Evolutionary conservation across 2,113 vertebrate genomes (phyloP), one percentile per base, ranked within the genome.

Genomic region (Ceyx margarethae): DNA sequence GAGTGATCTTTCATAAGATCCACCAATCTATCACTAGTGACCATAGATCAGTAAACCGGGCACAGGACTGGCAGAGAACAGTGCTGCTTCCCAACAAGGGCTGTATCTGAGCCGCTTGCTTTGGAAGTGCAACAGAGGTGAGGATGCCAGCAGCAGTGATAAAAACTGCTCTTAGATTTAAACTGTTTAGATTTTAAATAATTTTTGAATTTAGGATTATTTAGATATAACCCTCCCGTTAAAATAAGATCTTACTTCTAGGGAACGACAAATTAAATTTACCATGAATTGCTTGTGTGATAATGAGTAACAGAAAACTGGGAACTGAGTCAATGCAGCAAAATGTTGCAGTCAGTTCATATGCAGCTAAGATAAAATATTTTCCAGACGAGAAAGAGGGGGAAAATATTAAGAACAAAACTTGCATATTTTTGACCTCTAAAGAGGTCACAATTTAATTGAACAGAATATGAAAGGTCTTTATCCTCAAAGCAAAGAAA

Each of bases 1-100:
- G 74, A 81, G 61, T 35, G 58, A 71, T 62, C 48, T 95, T 93
- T 94, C 82, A 28, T 92, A 94, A 61, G 14, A 74, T 74, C 21
- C 68, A 82, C 68, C 23, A 43, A 57, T 57, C 64, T 46, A 18
- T 88, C 67, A 58, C 58, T 66, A 48, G 61, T 29, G 25, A 72
- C 68, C 83, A 93, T 64, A 90, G 67, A 69, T 48, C 64, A 89
- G 80, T 82, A 54, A 78, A 75, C 26, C 71, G 62, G 61, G 60
- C 64, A 40, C 29, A 78, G 46, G 58, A 46, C 73, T 92, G 61
- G 50, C 69, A 86, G 48, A 79, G 48, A 84, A 35, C 31, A 61
- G 67, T 53, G 15, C 33, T 81, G 57, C 57, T 75, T 90, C n/a
- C 29, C 19, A 20, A 48, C 51, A 13, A 2, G 16, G 78, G 11